These are phyloP conservation scores for Coptotermes formosanus DNA, from an alignment of 1,140 invertebrate genomes.

Conservation along the genomic window DNA sequence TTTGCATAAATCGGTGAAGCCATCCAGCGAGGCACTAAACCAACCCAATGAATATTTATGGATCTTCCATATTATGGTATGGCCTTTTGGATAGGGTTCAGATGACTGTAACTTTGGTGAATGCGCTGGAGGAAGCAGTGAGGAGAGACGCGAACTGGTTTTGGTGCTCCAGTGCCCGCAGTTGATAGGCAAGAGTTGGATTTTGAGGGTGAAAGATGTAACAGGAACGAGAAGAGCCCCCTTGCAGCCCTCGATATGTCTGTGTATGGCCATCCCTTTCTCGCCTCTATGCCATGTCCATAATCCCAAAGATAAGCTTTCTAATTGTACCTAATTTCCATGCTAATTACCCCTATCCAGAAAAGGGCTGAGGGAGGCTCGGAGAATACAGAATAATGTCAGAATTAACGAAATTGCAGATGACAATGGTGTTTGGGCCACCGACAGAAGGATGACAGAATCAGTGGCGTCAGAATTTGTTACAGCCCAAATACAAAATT, in stretches of 20 bases:
- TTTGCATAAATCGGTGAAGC: conserved; percentile 27
- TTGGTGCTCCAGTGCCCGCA: background rate
- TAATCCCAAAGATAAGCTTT: conserved; percentile 31
- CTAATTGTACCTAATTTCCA: conserved; percentile 33
- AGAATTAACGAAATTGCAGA: background rate
- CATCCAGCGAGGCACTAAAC: conserved; percentile 2
- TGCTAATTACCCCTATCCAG: conserved; percentile 24
- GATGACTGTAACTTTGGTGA: background rate
- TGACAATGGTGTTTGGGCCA: background rate
- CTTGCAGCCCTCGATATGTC: background rate
- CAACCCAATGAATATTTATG: conserved; percentile 30
- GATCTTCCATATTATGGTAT: conserved; percentile 23
- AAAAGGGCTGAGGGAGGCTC: background rate
- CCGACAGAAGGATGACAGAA: background rate
- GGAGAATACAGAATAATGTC: background rate
- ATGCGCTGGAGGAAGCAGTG: background rate
- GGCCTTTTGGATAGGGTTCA: background rate
- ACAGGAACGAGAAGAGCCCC: background rate
- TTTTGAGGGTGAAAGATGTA: background rate
- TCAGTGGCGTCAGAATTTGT: background rate
- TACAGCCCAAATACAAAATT: too few species aligned
- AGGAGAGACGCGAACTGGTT: background rate
- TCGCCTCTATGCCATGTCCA: background rate
- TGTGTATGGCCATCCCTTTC: background rate
- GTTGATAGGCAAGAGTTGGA: background rate